Evolutionary conservation across 2,113 vertebrate species (phyloP), one percentile per base, ranked within the genome.

Genomic region (Calonectris borealis): DNA sequence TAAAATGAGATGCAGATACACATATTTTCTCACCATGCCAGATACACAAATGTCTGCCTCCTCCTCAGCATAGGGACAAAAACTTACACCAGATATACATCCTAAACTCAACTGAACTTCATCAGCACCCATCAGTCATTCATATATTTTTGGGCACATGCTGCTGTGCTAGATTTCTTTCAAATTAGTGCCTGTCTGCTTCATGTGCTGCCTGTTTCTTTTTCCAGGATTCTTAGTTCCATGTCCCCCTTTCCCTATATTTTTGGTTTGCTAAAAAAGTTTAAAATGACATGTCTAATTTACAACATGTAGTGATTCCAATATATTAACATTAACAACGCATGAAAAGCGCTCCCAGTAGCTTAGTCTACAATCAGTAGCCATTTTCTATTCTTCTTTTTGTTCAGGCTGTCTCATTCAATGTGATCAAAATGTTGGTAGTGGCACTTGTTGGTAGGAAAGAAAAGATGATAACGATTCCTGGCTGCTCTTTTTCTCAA

Each of bases 211-310:
- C 24, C 22, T 94, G 15, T 46, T 86, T 75, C 70, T 91, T 78
- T 68, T 91, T 51, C 79, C 38, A 34, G 55, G 49, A 54, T 40
- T 61, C 64, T 96, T 94, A 76, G 84, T 96, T 97, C 86, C 58
- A 83, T 62, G 65, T 83, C 31, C 6, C 38, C 13, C 36, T 57
- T 91, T 73, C 79, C 79, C 62, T 96, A 54, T 93, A 86, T 84
- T 80, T 91, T 91, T 75, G 40, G 66, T 96, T 98, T 97, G 84
- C 75, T 61, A 93, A 96, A 96, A 78, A 97, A 92, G 38, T 98
- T 97, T 93, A 89, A 91, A 97, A 91, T 97, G 72, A 94, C 77
- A 76, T 40, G 19, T 93, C 90, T 91, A 96, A 96, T 98, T 97
- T 97, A 91, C 78, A 96, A 51, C 64, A 77, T 49, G 42, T 58